Percentiles rank a stretch among this genome's conserved stretches.
Evolutionary conservation across 2,113 vertebrate species (phyloP).

Genomic region (Nibea albiflora): DNA sequence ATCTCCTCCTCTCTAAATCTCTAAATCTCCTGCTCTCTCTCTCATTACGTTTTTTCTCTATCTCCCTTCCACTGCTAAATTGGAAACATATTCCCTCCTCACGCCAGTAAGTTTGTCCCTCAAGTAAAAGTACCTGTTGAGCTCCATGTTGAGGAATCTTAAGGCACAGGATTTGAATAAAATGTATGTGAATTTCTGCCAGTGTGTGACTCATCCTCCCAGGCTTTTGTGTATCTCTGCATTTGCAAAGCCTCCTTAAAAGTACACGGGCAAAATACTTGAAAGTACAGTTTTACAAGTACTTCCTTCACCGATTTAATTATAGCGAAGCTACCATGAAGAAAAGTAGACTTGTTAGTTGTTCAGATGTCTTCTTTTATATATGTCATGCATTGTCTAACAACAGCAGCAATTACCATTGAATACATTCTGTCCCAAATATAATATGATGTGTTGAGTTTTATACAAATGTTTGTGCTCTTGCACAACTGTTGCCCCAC

Average conservation of each 20-base stretch:
- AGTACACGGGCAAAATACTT: slow-evolving; percentile 13
- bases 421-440: neutral
- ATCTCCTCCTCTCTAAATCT: neutral
- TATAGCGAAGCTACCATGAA: slow-evolving; percentile 4
- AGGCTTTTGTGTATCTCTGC: slow-evolving; percentile 7
- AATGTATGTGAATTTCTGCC: slow-evolving; percentile 34
- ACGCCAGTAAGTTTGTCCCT: slow-evolving; percentile 32
- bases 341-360: neutral
- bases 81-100: slow-evolving; percentile 33
- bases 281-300: slow-evolving; percentile 19
- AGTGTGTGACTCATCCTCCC: slow-evolving; percentile 18
- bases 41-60: slow-evolving; percentile 31
- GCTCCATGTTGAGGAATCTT: slow-evolving; percentile 27
- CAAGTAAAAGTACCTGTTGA: slow-evolving; percentile 39
- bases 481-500: neutral
- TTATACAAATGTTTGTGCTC: neutral
- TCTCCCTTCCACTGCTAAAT: slow-evolving; percentile 31
- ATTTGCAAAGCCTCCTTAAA: slow-evolving; percentile 26
- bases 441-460: neutral
- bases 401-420: neutral
- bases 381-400: neutral
- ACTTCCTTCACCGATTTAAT: slow-evolving; percentile 10
- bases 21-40: slow-evolving; percentile 6
- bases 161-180: slow-evolving; percentile 21
- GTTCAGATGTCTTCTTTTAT: neutral